Evolutionary conservation across 1,140 invertebrate species (phyloP).

Genomic region (Listronotus oregonensis): DNA sequence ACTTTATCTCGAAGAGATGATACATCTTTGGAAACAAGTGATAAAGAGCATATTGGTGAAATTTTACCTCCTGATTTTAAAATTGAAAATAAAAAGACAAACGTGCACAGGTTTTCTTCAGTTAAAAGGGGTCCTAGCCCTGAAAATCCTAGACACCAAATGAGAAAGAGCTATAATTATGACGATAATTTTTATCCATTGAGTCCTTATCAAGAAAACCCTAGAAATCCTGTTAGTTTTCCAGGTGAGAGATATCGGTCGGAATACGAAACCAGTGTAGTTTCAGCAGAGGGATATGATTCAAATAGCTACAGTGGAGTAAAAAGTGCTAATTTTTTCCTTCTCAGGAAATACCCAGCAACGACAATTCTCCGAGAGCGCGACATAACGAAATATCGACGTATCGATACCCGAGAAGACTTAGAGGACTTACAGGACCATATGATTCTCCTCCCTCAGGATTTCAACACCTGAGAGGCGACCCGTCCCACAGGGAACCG

Average conservation of each 20-base stretch:
- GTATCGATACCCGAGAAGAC: constrained; percentile 45
- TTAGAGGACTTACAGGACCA: constrained; percentile 40
- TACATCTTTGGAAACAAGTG: constrained; percentile 32
- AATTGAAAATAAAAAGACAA: constrained; percentile 5
- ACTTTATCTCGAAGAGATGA: constrained; percentile 43
- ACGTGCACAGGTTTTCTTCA: constrained; percentile 3
- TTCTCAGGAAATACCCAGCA: constrained; percentile 7
- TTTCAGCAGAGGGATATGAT: constrained; percentile 39
- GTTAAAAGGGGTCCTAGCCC: constrained; percentile 9
- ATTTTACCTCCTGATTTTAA: constrained; percentile 50
- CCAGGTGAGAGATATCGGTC: constrained; percentile 40
- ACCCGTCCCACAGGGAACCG: not conserved
- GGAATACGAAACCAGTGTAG: constrained; percentile 39
- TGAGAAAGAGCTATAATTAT: constrained; percentile 39
- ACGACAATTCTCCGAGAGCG: constrained; percentile 17
- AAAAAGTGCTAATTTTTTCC: constrained; percentile 4
- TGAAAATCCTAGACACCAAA: constrained; percentile 11
- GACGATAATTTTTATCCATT: constrained; percentile 35
- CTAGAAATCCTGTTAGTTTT: constrained; percentile 40
- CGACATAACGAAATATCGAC: constrained; percentile 38
- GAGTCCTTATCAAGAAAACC: constrained; percentile 5
- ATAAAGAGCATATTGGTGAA: constrained; percentile 54
- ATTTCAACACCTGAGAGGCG: constrained; percentile 28
- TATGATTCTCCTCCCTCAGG: constrained; percentile 27
- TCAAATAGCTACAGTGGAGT: constrained; percentile 4